phyloP scores from a whole-genome alignment of 2,113 vertebrate genomes.

The Phaetusa simplex region DNA sequence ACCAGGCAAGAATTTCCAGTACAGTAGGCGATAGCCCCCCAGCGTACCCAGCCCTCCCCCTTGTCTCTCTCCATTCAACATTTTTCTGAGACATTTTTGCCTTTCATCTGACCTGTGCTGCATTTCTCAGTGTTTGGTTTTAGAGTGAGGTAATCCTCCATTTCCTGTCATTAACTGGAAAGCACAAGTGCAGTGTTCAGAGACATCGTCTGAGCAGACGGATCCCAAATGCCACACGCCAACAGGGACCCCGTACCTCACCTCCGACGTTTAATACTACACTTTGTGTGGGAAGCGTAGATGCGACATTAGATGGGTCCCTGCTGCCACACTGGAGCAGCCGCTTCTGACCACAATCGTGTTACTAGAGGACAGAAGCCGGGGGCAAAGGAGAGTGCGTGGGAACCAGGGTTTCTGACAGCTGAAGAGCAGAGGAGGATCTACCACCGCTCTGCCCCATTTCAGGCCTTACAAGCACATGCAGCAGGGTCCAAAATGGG shows the following conservation, averaged over 20 bases:
- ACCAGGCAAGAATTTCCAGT: not conserved
- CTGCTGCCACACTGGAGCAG: not conserved
- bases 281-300: accelerated
- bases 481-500: accelerated
- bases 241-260: not conserved
- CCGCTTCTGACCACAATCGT: accelerated
- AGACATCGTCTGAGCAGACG: not conserved
- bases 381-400: not conserved
- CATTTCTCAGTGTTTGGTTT: constrained; percentile 24
- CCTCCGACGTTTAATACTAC: not conserved
- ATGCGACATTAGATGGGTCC: not conserved
- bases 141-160: constrained; percentile 69
- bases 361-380: not conserved
- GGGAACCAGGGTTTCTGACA: not conserved
- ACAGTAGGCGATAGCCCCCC: not conserved
- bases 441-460: not conserved
- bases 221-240: not conserved
- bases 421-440: not conserved
- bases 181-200: not conserved
- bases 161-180: constrained; percentile 76
- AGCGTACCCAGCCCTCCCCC: not conserved
- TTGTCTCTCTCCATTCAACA: not conserved
- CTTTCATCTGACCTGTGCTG: not conserved
- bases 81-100: not conserved
- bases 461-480: not conserved